Evolutionary conservation across 2,888 invertebrate species (phyloP).

Genomic region (Eristalis tenax): DNA sequence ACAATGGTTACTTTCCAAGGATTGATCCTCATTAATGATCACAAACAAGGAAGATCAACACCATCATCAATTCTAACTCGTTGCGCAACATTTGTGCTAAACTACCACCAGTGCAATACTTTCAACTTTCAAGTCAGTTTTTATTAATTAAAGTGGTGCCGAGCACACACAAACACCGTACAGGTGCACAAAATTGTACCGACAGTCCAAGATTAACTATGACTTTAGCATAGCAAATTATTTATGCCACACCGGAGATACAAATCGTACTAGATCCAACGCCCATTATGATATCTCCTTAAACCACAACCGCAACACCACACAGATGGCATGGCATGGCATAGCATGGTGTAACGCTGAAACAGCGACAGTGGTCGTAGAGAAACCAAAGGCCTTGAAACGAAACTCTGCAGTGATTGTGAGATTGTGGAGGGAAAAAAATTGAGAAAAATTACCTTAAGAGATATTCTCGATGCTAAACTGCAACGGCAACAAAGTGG

Average conservation of each 20-base stretch:
- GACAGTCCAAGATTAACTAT: constrained; percentile 32
- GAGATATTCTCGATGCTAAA: constrained; percentile 49
- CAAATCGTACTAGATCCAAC: constrained; percentile 61
- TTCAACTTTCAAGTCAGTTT: background rate
- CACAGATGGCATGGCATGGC: constrained; percentile 19
- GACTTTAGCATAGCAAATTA: constrained; percentile 50
- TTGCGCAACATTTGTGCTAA: background rate
- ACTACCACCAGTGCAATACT: background rate
- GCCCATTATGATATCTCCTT: constrained; percentile 64
- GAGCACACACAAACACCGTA: background rate
- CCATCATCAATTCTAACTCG: background rate
- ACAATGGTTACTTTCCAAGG: too few relatives aligned
- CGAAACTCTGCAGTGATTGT: constrained; percentile 59
- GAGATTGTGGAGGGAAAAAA: constrained; percentile 35
- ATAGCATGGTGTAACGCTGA: constrained; percentile 11
- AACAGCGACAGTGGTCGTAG: constrained; percentile 1
- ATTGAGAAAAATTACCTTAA: constrained; percentile 9
- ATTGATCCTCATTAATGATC: too few relatives aligned
- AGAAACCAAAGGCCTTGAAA: constrained; percentile 54
- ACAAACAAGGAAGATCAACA: background rate
- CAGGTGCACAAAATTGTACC: constrained; percentile 16
- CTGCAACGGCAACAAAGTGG: constrained; percentile 12
- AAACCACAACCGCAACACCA: constrained; percentile 31
- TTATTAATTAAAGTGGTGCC: background rate
- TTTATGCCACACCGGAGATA: constrained; percentile 59